Conservation (phyloP, 1,140 invertebrate genomes). For the Paracyclopina nana region DNA sequence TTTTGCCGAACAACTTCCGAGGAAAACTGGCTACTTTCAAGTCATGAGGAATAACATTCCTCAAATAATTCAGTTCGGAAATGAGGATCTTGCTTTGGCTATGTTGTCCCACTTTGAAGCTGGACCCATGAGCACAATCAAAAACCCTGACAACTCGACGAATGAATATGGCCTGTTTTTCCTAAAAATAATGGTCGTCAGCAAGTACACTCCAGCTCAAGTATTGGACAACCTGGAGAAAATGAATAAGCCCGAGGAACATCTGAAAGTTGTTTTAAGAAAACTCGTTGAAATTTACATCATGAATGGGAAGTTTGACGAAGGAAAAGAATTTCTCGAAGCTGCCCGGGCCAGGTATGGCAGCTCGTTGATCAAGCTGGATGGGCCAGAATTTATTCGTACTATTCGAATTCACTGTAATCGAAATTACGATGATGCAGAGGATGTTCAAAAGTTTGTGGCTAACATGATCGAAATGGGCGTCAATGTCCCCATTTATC, state of each 20-base stretch:
- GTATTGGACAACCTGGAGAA: neutral
- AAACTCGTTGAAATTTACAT: neutral
- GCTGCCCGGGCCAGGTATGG: neutral
- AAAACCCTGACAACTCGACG: neutral
- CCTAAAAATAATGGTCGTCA: neutral
- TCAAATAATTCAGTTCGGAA: neutral
- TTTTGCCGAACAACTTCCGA: neutral
- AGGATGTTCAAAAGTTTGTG: no score
- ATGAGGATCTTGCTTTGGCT: neutral
- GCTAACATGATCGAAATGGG: no score
- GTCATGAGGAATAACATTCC: slow-evolving; percentile 4
- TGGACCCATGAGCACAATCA: neutral
- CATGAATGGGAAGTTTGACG: neutral
- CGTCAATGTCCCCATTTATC: no score
- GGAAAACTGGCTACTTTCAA: slow-evolving; percentile 10
- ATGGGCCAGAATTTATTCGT: no score
- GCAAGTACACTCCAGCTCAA: neutral
- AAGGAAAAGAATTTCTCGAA: neutral
- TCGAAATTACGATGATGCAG: no score
- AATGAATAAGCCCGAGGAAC: neutral
- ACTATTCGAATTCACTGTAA: no score
- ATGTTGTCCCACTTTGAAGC: neutral
- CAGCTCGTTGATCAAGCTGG: no score
- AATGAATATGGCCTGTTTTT: neutral
- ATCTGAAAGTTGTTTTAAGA: neutral